phyloP scores from a whole-genome alignment of 2,888 invertebrate genomes.

The Mactromeris polynyma region DNA sequence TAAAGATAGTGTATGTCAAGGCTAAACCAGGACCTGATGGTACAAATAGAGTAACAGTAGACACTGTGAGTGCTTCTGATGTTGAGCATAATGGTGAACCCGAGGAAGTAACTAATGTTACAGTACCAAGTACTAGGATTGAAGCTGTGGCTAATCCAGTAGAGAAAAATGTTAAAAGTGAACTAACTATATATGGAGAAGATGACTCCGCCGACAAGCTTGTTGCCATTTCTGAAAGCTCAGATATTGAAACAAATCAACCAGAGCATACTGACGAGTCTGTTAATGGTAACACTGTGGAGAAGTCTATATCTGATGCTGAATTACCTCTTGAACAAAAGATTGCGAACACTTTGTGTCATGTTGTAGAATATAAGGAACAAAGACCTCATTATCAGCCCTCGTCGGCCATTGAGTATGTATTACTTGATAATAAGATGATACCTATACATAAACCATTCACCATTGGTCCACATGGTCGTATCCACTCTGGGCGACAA shows the following conservation, averaged over 20 bases:
- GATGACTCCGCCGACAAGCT: background rate
- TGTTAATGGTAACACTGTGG: background rate
- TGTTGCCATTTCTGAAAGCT: background rate
- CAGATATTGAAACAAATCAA: background rate
- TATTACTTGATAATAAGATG: slow-evolving; percentile 56
- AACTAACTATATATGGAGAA: background rate
- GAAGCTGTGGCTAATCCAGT: too few species aligned
- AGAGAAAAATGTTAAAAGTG: background rate
- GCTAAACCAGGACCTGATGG: background rate
- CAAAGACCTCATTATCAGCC: background rate
- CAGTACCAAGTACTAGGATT: background rate
- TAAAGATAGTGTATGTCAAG: slow-evolving; percentile 27
- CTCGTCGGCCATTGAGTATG: slow-evolving; percentile 61
- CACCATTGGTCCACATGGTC: slow-evolving; percentile 24
- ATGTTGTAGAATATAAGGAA: slow-evolving; percentile 40
- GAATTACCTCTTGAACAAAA: slow-evolving; percentile 32
- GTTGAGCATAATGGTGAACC: background rate
- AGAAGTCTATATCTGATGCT: background rate
- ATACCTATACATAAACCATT: slow-evolving; percentile 59
- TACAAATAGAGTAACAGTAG: background rate
- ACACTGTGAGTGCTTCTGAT: background rate
- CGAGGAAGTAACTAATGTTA: background rate
- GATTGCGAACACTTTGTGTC: slow-evolving; percentile 29
- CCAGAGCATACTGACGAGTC: background rate
- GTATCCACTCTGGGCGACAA: slow-evolving; percentile 13